Evolutionary conservation across 1,140 invertebrate genomes (phyloP).

Genomic region (Heliothis subflexa): DNA sequence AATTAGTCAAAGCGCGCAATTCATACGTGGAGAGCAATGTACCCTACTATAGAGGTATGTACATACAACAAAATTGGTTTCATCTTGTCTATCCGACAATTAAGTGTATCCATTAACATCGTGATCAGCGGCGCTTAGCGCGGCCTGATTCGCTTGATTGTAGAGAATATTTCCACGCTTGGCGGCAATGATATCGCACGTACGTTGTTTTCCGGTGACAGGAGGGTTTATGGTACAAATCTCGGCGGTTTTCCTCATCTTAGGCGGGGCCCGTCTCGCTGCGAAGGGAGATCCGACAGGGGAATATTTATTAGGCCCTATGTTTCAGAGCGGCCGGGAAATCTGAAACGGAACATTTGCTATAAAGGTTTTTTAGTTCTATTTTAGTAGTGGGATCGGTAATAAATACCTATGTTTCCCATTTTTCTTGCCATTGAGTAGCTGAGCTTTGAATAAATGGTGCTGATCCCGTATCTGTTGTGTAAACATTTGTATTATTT

Average conservation of each 20-base stretch:
- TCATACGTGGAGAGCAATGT: conserved; percentile 1
- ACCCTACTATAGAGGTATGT: neutral
- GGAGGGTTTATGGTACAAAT: conserved; percentile 66
- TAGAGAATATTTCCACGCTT: conserved; percentile 47
- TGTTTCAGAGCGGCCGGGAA: conserved; percentile 57
- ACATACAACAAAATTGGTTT: conserved; percentile 14
- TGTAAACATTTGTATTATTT: conserved; percentile 20
- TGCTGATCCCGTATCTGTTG: conserved; percentile 21
- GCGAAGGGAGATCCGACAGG: conserved; percentile 52
- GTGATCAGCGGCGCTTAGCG: neutral
- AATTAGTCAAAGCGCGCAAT: conserved; percentile 1
- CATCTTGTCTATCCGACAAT: conserved; percentile 21
- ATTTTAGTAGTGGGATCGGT: conserved; percentile 44
- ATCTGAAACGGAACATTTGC: conserved; percentile 50
- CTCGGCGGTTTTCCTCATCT: conserved; percentile 61
- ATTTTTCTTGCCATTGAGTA: conserved; percentile 41
- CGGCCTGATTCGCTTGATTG: conserved; percentile 6
- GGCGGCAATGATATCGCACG: conserved; percentile 54
- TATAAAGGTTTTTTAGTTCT: conserved; percentile 53
- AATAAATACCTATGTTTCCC: conserved; percentile 40
- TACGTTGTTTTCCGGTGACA: conserved; percentile 61
- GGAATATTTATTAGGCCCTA: conserved; percentile 63
- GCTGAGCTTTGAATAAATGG: conserved; percentile 35
- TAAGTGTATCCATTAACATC: conserved; percentile 22
- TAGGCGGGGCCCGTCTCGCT: conserved; percentile 39